A percentile compares a stretch with the other conserved stretches of the same genome.
phyloP scores from a whole-genome alignment of 2,888 invertebrate genomes.

The Ormia ochracea region DNA sequence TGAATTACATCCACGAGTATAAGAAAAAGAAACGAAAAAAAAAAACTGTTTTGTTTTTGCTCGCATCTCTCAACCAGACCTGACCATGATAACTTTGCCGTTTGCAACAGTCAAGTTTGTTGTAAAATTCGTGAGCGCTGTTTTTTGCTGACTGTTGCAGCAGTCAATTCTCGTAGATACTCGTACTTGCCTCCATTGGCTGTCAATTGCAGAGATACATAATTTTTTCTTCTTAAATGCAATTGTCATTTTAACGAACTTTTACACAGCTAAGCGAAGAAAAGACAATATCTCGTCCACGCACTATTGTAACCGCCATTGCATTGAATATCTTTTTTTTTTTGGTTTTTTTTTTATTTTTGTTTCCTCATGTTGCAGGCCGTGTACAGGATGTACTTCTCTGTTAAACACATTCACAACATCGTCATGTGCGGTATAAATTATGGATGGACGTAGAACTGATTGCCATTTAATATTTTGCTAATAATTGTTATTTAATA shows the following conservation, averaged over 20 bases:
- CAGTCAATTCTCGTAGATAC: conserved; percentile 14
- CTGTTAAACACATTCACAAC: conserved; percentile 16
- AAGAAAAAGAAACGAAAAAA: background rate
- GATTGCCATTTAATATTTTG: too few relatives aligned
- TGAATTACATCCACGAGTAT: conserved; percentile 22
- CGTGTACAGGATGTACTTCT: conserved; percentile 18
- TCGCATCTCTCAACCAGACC: background rate
- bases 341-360: background rate
- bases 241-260: conserved; percentile 59
- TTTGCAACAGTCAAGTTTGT: conserved; percentile 12
- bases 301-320: conserved; percentile 33
- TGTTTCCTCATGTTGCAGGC: background rate
- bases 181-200: conserved; percentile 42
- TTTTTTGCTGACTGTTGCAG: conserved; percentile 6
- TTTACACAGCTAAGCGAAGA: background rate
- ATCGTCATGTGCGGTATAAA: too few relatives aligned
- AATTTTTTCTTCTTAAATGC: conserved; percentile 15
- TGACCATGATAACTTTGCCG: conserved; percentile 38
- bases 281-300: conserved; percentile 22
- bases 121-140: conserved; percentile 27
- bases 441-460: too few relatives aligned
- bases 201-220: conserved; percentile 56
- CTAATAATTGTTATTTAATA: too few relatives aligned
- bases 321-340: conserved; percentile 14
- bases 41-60: background rate